Base-by-base conservation (phyloP, 2,888 invertebrate species). In the Hipparchia sbordonii region DNA sequence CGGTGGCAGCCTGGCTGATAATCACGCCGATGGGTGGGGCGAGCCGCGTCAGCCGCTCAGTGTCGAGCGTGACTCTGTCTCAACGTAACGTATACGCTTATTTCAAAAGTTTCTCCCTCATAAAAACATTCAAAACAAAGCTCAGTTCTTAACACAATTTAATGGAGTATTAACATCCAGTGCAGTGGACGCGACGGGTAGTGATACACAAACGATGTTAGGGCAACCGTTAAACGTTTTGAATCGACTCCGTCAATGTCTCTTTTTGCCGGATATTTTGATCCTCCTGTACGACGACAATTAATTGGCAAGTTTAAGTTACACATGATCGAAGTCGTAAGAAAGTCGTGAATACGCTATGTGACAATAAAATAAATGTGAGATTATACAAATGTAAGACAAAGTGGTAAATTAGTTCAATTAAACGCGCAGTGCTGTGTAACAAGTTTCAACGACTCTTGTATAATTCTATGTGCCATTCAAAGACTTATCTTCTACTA, bases 251-350 rank as follows among this genome's bases (percentile, higher is more conserved):
- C 91, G 90, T 56, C 86, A 89, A 79, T 87, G 88, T 87, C 85
- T 89, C 65, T 80, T 89, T 74, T 85, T 91, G 79, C 90, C 89
- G 74, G 90, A 92, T 84, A 89, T 87, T 78, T 85, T 92, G 83
- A 93, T 93, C 83, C 89, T 93, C 76, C 87, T 93, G 80, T 93
- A 93, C 86, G 92, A 93, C 87, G 86, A 88, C 81, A 90, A 92
- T 87, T 93, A 92, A 74, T 76, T 71, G 61, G 51, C 56, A 59
- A 69, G 51, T 61, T 39, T 61, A 61, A 60, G n/a, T 57, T 39
- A 52, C 68, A 33, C 12, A 59, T 74, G 66, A 72, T 74, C 67
- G 74, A 70, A 70, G n/a, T 23, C 33, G 63, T 45, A 33, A 39
- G 71, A 66, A 76, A 81, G 77, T 78, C 72, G 77, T 77, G 78